Evolutionary conservation across 2,888 invertebrate genomes (phyloP).

Genomic region (Thera obeliscata): DNA sequence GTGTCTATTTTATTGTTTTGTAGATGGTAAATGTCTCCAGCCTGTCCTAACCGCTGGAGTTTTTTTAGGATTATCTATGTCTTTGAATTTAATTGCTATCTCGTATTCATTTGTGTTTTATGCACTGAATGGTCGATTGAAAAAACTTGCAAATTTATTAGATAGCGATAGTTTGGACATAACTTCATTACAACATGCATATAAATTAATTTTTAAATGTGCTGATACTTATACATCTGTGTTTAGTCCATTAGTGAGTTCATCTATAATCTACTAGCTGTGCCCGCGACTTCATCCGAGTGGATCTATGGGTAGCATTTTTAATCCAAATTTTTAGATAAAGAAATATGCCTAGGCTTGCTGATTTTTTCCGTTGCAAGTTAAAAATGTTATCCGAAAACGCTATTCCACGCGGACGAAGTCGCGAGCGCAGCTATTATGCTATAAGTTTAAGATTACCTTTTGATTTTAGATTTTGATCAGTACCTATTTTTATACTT

Average conservation of each 20-base stretch:
- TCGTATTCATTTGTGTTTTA: constrained; percentile 7
- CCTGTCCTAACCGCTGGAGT: background rate
- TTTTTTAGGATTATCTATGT: background rate
- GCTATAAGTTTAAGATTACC: too few relatives aligned
- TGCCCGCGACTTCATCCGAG: too few relatives aligned
- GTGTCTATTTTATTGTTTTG: background rate
- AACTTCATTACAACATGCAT: background rate
- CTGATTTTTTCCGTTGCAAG: too few relatives aligned
- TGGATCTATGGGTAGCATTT: too few relatives aligned
- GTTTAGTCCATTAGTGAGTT: constrained; percentile 11
- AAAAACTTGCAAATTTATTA: constrained; percentile 11
- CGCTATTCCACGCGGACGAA: too few relatives aligned
- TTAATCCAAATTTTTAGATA: too few relatives aligned
- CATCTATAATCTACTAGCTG: too few relatives aligned
- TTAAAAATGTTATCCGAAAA: too few relatives aligned
- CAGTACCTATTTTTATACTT: too few relatives aligned
- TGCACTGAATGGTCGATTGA: constrained; percentile 6
- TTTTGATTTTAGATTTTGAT: too few relatives aligned
- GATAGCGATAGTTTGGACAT: background rate
- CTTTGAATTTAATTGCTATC: background rate
- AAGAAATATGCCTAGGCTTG: too few relatives aligned
- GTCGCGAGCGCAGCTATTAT: too few relatives aligned
- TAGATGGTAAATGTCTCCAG: background rate
- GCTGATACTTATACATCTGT: constrained; percentile 8
- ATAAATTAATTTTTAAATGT: constrained; percentile 7